Evolutionary conservation across 2,888 invertebrate genomes (phyloP).

Genomic region (Xylota sylvarum): DNA sequence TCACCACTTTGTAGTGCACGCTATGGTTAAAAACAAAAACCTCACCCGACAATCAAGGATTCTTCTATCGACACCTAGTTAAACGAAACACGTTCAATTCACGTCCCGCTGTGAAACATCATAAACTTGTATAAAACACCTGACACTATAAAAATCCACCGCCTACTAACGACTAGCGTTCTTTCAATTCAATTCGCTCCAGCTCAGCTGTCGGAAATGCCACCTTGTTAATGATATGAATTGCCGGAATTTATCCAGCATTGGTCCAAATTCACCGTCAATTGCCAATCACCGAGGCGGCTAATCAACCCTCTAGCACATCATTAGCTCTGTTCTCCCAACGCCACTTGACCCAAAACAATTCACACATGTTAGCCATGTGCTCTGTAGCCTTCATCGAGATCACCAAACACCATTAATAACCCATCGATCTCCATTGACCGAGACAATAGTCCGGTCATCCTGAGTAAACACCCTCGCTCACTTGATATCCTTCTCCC

Average conservation of each 20-base stretch:
- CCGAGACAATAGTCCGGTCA: slow-evolving; percentile 63
- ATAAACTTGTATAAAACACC: slow-evolving; percentile 59
- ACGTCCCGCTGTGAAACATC: slow-evolving; percentile 55
- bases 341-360: slow-evolving; percentile 72
- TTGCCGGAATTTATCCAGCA: slow-evolving; percentile 57
- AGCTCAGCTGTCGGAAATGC: slow-evolving; percentile 74
- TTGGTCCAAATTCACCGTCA: slow-evolving; percentile 47
- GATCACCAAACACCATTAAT: slow-evolving; percentile 71
- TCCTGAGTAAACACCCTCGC: slow-evolving; percentile 70
- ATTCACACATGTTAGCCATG: slow-evolving; percentile 74
- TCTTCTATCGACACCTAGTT: slow-evolving; percentile 66
- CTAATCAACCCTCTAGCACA: slow-evolving; percentile 61
- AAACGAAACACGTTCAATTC: slow-evolving; percentile 38
- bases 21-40: not conserved
- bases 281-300: slow-evolving; percentile 59
- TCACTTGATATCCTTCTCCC: slow-evolving; percentile 46
- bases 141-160: slow-evolving; percentile 54
- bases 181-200: slow-evolving; percentile 31
- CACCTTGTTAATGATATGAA: slow-evolving; percentile 67
- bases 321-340: slow-evolving; percentile 56
- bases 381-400: slow-evolving; percentile 22
- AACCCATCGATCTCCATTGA: slow-evolving; percentile 77
- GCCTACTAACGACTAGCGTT: slow-evolving; percentile 26
- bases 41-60: not conserved
- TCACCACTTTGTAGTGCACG: too few species aligned